Percentiles rank a stretch among this genome's conserved stretches.
phyloP scores from a whole-genome alignment of 2,888 invertebrate genomes.

The Agrochola circellaris region DNA sequence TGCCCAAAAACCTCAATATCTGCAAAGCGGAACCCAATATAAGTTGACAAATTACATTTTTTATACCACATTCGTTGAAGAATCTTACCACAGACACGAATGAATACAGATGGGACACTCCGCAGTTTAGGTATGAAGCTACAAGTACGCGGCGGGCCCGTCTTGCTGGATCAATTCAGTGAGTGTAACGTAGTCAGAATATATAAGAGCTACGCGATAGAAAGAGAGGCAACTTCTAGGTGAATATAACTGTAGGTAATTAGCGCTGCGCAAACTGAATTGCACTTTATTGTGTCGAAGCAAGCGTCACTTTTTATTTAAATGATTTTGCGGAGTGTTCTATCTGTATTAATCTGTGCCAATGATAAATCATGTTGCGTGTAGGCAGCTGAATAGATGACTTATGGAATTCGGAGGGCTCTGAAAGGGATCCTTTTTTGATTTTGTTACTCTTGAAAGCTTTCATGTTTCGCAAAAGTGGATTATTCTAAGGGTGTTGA shows the following conservation, averaged over 20 bases:
- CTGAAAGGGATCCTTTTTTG: conserved; percentile 30
- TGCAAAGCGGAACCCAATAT: conserved; percentile 28
- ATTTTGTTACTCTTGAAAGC: conserved; percentile 46
- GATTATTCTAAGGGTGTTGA: conserved; percentile 39
- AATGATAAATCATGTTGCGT: conserved; percentile 59
- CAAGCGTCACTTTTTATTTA: too few relatives aligned
- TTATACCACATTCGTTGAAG: conserved; percentile 21
- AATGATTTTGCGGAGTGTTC: too few relatives aligned
- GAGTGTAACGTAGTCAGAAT: too few relatives aligned
- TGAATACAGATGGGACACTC: too few relatives aligned
- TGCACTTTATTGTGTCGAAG: too few relatives aligned
- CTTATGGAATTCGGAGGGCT: conserved; percentile 59
- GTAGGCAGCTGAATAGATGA: conserved; percentile 56
- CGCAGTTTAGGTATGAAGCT: too few relatives aligned
- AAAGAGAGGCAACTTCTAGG: too few relatives aligned
- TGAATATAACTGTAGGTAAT: too few relatives aligned
- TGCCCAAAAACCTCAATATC: conserved; percentile 43
- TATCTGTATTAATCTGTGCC: not conserved
- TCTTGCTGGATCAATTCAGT: too few relatives aligned
- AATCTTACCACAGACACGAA: not conserved
- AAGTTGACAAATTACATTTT: conserved; percentile 61
- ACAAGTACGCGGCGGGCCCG: too few relatives aligned
- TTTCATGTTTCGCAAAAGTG: conserved; percentile 35
- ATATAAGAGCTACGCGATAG: too few relatives aligned
- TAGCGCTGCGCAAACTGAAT: too few relatives aligned